These are phyloP conservation scores for Sisor rabdophorus DNA, from an alignment of 2,113 vertebrate genomes.

Conservation along the genomic window DNA sequence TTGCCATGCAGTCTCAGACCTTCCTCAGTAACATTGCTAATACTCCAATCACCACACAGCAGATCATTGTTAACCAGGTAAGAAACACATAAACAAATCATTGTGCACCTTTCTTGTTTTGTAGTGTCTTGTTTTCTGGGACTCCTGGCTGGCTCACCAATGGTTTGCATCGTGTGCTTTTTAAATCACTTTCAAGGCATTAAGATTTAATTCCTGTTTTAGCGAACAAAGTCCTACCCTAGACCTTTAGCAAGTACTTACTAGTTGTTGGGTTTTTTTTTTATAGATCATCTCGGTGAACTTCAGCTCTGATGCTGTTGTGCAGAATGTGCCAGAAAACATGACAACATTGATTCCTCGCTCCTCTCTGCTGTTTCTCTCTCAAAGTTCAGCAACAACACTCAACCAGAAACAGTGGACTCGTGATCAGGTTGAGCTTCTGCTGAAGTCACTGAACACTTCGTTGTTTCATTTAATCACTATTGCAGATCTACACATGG, in stretches of 20 bases:
- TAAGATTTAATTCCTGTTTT: not conserved
- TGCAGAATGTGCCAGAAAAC: conserved; percentile 61
- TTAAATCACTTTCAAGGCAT: not conserved
- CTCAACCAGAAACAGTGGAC: conserved; percentile 69
- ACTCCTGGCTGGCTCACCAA: conserved; percentile 6
- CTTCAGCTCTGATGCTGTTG: conserved; percentile 37
- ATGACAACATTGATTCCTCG: conserved; percentile 62
- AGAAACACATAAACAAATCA: not conserved
- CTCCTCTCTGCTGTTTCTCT: conserved; percentile 47
- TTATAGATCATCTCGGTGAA: conserved; percentile 58
- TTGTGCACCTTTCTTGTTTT: not conserved
- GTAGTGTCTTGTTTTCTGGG: not conserved
- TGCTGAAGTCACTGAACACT: not conserved
- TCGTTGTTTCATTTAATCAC: not conserved
- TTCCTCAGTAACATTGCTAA: conserved; percentile 50
- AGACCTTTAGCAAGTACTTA: not conserved
- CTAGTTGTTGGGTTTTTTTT: not conserved
- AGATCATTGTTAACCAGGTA: conserved; percentile 63
- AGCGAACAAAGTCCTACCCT: not conserved
- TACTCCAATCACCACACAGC: conserved; percentile 47
- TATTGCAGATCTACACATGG: not conserved
- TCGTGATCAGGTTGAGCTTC: conserved; percentile 56
- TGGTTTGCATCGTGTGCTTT: not conserved
- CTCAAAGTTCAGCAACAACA: not conserved
- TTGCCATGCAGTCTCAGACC: conserved; percentile 11